Conservation (phyloP, 1,140 invertebrate genomes). For the Danaus plexippus region DNA sequence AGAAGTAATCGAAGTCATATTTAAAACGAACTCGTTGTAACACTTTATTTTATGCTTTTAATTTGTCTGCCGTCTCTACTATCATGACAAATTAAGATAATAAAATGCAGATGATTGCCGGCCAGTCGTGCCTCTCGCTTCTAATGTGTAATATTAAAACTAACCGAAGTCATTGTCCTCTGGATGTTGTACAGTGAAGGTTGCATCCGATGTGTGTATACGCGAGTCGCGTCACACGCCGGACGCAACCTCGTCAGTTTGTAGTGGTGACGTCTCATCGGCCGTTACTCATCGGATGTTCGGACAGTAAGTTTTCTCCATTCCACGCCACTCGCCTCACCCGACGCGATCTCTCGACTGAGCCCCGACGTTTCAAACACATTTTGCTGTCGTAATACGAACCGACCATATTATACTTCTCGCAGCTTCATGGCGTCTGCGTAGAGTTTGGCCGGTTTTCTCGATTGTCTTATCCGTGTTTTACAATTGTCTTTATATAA, state of each 20-base stretch:
- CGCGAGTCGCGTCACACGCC: neutral
- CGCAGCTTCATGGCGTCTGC: conserved; percentile 44
- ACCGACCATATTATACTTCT: conserved; percentile 69
- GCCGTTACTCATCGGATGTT: conserved; percentile 23
- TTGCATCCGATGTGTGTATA: conserved; percentile 6
- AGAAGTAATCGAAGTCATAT: too few relatives aligned
- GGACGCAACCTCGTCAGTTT: neutral
- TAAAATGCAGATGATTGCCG: too few relatives aligned
- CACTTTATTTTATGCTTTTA: too few relatives aligned
- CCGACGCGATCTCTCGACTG: too few relatives aligned
- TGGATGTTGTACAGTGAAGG: neutral
- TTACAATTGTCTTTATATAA: conserved; percentile 7
- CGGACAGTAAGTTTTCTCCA: conserved; percentile 23
- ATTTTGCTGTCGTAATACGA: conserved; percentile 16
- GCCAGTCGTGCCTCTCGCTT: too few relatives aligned
- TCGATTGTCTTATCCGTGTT: conserved; percentile 15
- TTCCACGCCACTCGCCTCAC: conserved; percentile 33
- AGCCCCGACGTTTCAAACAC: too few relatives aligned
- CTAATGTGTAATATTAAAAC: conserved; percentile 5
- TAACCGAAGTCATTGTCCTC: conserved; percentile 6
- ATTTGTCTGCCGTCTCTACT: too few relatives aligned
- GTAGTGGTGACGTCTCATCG: conserved; percentile 17
- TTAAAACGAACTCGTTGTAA: too few relatives aligned
- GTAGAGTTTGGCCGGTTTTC: conserved; percentile 23
- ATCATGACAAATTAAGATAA: too few relatives aligned